phyloP scores from a whole-genome alignment of 92 coral and sea anemone genomes.

The Palythoa grandis region DNA sequence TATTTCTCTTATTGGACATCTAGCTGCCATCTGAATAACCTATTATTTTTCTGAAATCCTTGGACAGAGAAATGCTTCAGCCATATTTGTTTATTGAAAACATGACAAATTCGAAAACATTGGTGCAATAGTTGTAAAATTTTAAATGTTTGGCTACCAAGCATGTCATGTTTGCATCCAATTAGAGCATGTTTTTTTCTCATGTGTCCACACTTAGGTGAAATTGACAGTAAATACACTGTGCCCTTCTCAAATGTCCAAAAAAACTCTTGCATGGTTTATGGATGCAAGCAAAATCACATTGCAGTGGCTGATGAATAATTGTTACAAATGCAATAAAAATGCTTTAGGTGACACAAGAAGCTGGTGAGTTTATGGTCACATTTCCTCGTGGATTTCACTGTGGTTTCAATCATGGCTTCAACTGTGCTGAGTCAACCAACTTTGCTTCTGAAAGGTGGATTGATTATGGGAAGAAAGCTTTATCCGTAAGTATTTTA shows the following conservation, averaged over 20 bases:
- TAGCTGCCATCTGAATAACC: too few species aligned
- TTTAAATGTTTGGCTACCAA: too few species aligned
- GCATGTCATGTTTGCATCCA: too few species aligned
- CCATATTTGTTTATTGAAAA: too few species aligned
- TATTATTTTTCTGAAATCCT: too few species aligned
- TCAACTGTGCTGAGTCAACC: conserved; percentile 98
- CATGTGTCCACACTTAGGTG: too few species aligned
- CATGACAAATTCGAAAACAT: too few species aligned
- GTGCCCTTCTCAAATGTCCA: background rate
- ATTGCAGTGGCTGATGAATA: too few species aligned
- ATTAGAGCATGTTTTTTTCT: too few species aligned
- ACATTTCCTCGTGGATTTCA: conserved; percentile 96
- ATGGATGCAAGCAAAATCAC: background rate
- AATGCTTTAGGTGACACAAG: conserved; percentile 78
- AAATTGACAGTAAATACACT: too few species aligned
- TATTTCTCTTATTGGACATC: too few species aligned
- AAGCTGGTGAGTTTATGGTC: conserved; percentile 94
- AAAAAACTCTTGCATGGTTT: background rate
- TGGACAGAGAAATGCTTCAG: background rate
- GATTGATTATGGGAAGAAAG: conserved; percentile 96
- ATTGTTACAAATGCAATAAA: background rate
- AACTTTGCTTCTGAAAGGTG: conserved; percentile 99
- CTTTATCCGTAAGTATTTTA: conserved; percentile 71
- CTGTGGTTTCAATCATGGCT: conserved; percentile 98
- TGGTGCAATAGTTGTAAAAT: too few species aligned